Percentiles rank a stretch among this genome's conserved stretches.
phyloP scores from a whole-genome alignment of 2,797 vertebrate species.

The Masticophis lateralis region DNA sequence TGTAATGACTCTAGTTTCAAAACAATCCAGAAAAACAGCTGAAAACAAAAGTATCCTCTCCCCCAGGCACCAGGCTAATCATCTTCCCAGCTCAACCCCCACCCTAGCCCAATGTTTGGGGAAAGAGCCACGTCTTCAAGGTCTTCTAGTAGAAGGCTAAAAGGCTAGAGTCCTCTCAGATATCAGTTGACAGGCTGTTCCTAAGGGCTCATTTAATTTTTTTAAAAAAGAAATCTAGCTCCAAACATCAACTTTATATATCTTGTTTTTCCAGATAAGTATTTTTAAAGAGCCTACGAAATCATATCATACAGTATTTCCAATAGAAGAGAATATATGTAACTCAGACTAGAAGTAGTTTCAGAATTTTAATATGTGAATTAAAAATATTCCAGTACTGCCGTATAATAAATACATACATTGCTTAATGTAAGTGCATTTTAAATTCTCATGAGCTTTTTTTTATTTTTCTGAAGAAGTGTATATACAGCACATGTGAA shows the following conservation, averaged over 20 bases:
- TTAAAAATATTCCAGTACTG: constrained; percentile 22
- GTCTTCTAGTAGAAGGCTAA: not conserved
- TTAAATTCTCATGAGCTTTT: not conserved
- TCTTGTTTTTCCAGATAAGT: constrained; percentile 50
- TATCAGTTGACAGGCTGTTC: not conserved
- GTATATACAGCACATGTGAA: not conserved
- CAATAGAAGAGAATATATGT: not conserved
- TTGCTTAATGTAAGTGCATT: not conserved
- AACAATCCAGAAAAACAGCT: not conserved
- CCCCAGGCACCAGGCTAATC: not conserved
- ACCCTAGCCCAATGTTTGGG: not conserved
- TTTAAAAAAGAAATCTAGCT: not conserved
- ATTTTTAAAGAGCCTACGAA: constrained; percentile 49
- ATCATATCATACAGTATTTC: not conserved
- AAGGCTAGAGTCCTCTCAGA: not conserved
- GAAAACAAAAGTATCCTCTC: not conserved
- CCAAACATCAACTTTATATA: constrained; percentile 29
- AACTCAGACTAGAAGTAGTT: not conserved
- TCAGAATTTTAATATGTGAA: constrained; percentile 25
- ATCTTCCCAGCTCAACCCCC: not conserved
- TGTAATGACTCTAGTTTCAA: not conserved
- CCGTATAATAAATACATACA: not conserved
- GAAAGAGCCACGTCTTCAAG: not conserved
- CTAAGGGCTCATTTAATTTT: constrained; percentile 24
- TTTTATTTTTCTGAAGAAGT: not conserved